Percentiles rank a stretch among this genome's conserved stretches.
These are phyloP conservation scores for Scomber japonicus DNA, from an alignment of 2,113 vertebrate genomes.

Conservation along the genomic window DNA sequence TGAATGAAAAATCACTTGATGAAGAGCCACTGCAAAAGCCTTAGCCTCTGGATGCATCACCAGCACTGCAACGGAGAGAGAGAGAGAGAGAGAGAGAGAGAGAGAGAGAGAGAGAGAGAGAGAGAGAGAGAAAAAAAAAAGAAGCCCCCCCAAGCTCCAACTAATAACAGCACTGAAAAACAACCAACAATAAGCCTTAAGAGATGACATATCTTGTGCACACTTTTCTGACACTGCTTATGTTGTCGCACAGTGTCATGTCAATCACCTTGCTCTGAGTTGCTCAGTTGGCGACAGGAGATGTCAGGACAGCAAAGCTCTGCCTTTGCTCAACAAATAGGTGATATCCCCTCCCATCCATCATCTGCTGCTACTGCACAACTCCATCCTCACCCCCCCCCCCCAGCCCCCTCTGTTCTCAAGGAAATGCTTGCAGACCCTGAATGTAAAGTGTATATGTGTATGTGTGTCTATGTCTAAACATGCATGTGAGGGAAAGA, in stretches of 20 bases:
- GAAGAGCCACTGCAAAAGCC: not conserved
- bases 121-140: not conserved
- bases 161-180: slow-evolving; percentile 12
- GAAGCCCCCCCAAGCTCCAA: too few relatives aligned
- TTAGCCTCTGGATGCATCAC: not conserved
- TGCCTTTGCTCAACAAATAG: slow-evolving; percentile 75
- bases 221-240: slow-evolving; percentile 1
- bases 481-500: not conserved
- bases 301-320: slow-evolving; percentile 61
- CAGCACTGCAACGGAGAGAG: not conserved
- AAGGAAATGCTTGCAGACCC: slow-evolving; percentile 32
- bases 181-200: not conserved
- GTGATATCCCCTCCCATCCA: slow-evolving; percentile 74
- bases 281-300: slow-evolving; percentile 35
- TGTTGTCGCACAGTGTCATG: slow-evolving; percentile 22
- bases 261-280: slow-evolving; percentile 56
- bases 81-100: not conserved
- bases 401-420: slow-evolving; percentile 32
- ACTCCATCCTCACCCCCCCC: slow-evolving; percentile 40
- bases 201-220: not conserved
- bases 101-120: not conserved
- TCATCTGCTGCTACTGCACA: slow-evolving; percentile 62
- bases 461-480: not conserved
- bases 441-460: not conserved
- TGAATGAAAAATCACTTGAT: not conserved